Base-by-base conservation (phyloP, 2,888 invertebrate genomes). In the Cyaniris semiargus region DNA sequence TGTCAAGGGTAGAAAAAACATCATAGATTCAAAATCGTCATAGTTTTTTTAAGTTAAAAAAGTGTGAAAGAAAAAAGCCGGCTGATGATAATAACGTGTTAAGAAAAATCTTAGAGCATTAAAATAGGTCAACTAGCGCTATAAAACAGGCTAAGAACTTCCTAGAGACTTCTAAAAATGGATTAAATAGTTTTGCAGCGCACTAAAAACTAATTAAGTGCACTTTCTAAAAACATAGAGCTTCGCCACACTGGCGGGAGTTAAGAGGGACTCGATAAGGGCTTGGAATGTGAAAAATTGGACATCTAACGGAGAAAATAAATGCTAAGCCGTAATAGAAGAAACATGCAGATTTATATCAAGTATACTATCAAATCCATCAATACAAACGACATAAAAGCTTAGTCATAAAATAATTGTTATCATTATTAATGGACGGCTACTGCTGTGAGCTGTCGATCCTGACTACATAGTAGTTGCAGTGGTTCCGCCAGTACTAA, bases 171-270 rank as follows among this genome's bases (percentile, higher is more conserved):
- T 60, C 60, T 60, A 60, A 60, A 60, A 60, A 60, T 60, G 60
- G 60, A 60, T 60, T 60, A 60, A 60, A 60, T 27, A 60, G 60
- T 60, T 60, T 60, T 60, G 60, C 60, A 60, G 60, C 60, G 60
- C 23, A 60, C 58, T 58, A 58, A 58, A 60, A 60, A 60, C 60
- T 60, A 60, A 60, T 60, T 60, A 60, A 60, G 60, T 60, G 60
- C 60, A 27, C 60, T 60, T 60, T 23, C 23, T 60, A 27, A 27
- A 58, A 60, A 60, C 60, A 60, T 23, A 60, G 23, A 13, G 23
- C 23, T 58, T 10, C 8, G 3, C 10, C 60, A 60, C 60, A 60
- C 60, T 60, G 60, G 13, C 58, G 60, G n/a, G 60, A 10, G 23
- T 21, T 58, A 10, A 58, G 58, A 58, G 23, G 13, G 13, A 23